Evolutionary conservation across 2,113 vertebrate species (phyloP).

Genomic region (Chamaea fasciata): DNA sequence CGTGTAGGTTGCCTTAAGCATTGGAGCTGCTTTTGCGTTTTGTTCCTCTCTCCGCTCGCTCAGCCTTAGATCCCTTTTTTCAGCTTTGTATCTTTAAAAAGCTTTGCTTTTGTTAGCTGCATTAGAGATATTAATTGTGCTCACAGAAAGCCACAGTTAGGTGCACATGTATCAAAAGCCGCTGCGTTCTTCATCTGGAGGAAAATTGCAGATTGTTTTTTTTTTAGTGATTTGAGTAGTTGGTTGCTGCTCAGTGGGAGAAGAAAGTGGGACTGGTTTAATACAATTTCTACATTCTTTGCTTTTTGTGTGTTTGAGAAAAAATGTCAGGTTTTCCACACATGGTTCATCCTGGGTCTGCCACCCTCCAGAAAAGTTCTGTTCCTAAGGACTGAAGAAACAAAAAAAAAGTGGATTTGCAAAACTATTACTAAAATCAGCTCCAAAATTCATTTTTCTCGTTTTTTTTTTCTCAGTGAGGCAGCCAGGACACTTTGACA

Average conservation of each 20-base stretch:
- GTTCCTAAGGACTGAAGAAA: not conserved
- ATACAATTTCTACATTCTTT: not conserved
- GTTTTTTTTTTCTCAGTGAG: not conserved
- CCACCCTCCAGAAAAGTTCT: not conserved
- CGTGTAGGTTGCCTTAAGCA: not conserved
- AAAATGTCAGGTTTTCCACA: not conserved
- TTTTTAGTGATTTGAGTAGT: not conserved
- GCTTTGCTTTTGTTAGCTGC: constrained; percentile 16
- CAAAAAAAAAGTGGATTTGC: not conserved
- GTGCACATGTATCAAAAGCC: not conserved
- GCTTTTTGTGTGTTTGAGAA: not conserved
- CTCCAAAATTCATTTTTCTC: not conserved
- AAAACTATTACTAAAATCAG: not conserved
- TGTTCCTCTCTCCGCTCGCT: not conserved
- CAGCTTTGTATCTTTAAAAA: not conserved
- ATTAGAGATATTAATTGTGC: constrained; percentile 41
- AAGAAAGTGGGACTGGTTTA: not conserved
- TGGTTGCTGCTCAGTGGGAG: constrained; percentile 1
- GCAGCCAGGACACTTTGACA: not conserved
- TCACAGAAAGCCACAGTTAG: constrained; percentile 8
- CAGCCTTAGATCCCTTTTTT: not conserved
- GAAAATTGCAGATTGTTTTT: constrained; percentile 15
- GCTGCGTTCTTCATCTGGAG: not conserved
- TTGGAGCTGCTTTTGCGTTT: not conserved
- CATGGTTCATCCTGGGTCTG: not conserved